Evolutionary conservation across 2,113 vertebrate species (phyloP), one percentile per base, ranked within the genome.

Genomic region (Agapornis roseicollis): DNA sequence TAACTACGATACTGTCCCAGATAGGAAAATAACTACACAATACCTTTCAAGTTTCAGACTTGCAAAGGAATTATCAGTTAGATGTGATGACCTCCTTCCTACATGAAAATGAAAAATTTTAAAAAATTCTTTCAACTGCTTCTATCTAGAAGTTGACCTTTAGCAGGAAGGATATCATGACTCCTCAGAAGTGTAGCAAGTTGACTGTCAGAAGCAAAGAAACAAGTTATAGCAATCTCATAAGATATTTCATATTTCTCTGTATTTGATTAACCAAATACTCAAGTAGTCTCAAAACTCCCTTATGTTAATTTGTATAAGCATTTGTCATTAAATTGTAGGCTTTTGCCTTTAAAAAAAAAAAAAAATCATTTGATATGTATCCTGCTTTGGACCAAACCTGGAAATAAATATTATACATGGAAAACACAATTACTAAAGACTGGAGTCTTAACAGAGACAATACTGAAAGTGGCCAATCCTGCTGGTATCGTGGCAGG

Each of bases 331-430:
- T 37, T 66, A 69, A 63, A 82, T 49, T 70, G 80, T 50, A 81
- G 41, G 15, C 47, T 13, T 80, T 89, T 73, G 87, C 25, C 31
- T 74, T 88, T 41, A 17, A 88, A 73, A 90, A 89, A 74, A 58
- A 73, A 88, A 69, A 88, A 89, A 58, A 53, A 70, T 17, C 27
- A n/a, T 44, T 44, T 53, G 17, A 87, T 56, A 88, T 56, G 41
- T 33, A 80, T 64, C 76, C 95, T 71, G 46, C 70, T 88, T 96
- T 71, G 39, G 96, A 82, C 91, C 79, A 92, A 94, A 94, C 31
- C 27, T 10, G 81, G 82, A 97, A 97, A 97, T 96, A 97, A 96
- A 92, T 94, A 97, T 50, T 90, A 84, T 44, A 93, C 17, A 76
- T 37, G 31, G 70, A 85, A 91, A 90, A 95, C 17, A 76, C 37